Percentiles rank a stretch among this genome's conserved stretches.
Evolutionary conservation across 2,113 vertebrate species (phyloP).

Genomic region (Ia io): DNA sequence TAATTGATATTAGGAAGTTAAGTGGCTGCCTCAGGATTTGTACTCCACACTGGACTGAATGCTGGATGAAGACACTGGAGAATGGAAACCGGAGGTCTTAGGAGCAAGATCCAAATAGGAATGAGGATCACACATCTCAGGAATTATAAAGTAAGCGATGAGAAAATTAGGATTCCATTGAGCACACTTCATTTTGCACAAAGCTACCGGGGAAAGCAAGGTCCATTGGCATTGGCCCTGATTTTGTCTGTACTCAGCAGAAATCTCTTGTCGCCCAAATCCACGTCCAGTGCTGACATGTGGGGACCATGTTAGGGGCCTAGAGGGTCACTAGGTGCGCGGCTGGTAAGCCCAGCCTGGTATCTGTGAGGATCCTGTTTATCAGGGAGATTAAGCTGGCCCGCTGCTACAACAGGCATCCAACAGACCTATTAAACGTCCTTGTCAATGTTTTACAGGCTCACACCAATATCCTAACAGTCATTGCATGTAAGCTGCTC

Average conservation of each 20-base stretch:
- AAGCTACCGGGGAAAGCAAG: constrained; percentile 3
- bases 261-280: background rate
- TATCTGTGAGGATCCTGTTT: background rate
- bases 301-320: background rate
- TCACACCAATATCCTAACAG: background rate
- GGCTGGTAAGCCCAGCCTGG: background rate
- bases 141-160: background rate
- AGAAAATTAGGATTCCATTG: constrained; percentile 1
- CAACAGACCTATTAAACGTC: background rate
- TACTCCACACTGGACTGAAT: background rate
- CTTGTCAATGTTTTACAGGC: background rate
- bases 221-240: background rate
- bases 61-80: background rate
- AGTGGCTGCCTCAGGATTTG: background rate
- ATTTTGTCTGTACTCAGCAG: background rate
- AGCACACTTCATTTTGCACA: constrained; percentile 14
- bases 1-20: background rate
- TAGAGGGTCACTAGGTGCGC: background rate
- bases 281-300: background rate
- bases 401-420: background rate
- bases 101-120: background rate
- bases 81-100: background rate
- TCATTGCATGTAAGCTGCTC: background rate
- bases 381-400: background rate
- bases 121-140: background rate